Percentiles rank a stretch among this genome's conserved stretches.
These are phyloP conservation scores for Leptinotarsa juncta DNA, from an alignment of 2,888 invertebrate species.

Conservation along the genomic window DNA sequence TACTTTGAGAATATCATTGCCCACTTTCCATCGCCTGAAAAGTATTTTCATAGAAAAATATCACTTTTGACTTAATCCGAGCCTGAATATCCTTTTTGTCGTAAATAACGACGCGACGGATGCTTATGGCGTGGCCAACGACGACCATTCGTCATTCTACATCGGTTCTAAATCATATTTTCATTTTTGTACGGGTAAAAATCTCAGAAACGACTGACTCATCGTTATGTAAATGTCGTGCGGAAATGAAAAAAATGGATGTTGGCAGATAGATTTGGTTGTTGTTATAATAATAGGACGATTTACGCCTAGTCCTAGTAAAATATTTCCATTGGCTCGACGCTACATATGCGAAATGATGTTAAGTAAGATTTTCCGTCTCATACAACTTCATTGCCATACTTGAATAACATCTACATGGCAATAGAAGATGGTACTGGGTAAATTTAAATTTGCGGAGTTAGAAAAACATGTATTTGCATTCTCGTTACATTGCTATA, in stretches of 20 bases:
- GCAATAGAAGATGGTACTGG: neutral
- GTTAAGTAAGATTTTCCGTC: neutral
- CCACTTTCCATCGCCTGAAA: too few relatives aligned
- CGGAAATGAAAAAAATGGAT: slow-evolving; percentile 26
- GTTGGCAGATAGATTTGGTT: slow-evolving; percentile 31
- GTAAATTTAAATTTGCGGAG: neutral
- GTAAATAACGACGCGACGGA: slow-evolving; percentile 8
- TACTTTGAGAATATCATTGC: too few relatives aligned
- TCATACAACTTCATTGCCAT: slow-evolving; percentile 5
- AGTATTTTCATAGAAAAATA: too few relatives aligned
- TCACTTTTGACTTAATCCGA: neutral
- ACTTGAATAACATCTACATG: slow-evolving; percentile 2
- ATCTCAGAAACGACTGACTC: slow-evolving; percentile 25
- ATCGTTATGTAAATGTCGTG: slow-evolving; percentile 30
- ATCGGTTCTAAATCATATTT: slow-evolving; percentile 8
- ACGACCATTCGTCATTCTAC: slow-evolving; percentile 28
- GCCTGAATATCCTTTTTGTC: neutral
- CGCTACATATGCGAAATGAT: neutral
- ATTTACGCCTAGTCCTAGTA: slow-evolving; percentile 13
- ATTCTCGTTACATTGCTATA: neutral
- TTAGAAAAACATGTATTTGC: neutral
- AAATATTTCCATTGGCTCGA: slow-evolving; percentile 19
- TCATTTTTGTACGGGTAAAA: slow-evolving; percentile 11
- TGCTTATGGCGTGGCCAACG: neutral
- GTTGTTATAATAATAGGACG: slow-evolving; percentile 32